Evolutionary conservation across 2,113 vertebrate species (phyloP).

Genomic region (Hippoglossus stenolepis): DNA sequence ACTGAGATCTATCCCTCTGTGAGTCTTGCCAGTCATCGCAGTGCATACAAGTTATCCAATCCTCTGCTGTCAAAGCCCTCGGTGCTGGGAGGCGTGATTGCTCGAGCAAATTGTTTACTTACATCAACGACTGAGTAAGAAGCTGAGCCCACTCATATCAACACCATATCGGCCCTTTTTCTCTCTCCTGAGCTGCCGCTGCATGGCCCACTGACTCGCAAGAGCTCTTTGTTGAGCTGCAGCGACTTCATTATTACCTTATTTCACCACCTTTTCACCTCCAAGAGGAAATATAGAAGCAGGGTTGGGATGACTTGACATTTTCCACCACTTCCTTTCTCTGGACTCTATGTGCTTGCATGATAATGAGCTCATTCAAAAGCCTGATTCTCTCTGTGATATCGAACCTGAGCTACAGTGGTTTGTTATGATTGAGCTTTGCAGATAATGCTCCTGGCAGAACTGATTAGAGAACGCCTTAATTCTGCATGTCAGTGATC

Average conservation of each 20-base stretch:
- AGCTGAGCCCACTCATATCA: constrained; percentile 67
- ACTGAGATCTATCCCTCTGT: neutral
- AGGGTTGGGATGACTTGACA: constrained; percentile 1
- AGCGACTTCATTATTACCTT: constrained; percentile 14
- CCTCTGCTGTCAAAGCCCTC: constrained; percentile 54
- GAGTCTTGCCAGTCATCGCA: constrained; percentile 32
- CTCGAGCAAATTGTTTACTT: constrained; percentile 68
- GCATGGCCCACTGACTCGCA: constrained; percentile 10
- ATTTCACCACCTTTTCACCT: constrained; percentile 18
- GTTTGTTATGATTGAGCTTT: constrained; percentile 13
- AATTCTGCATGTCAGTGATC: constrained; percentile 40
- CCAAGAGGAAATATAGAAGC: constrained; percentile 2
- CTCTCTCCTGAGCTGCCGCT: constrained; percentile 30
- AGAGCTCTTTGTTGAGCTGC: constrained; percentile 18
- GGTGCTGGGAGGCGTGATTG: constrained; percentile 54
- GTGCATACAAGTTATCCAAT: constrained; percentile 35
- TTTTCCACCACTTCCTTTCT: neutral
- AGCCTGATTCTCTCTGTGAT: constrained; percentile 11
- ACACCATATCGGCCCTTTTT: constrained; percentile 24
- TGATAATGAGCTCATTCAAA: constrained; percentile 33
- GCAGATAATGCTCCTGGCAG: constrained; percentile 29
- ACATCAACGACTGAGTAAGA: constrained; percentile 65
- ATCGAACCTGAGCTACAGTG: constrained; percentile 2
- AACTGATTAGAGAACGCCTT: constrained; percentile 28
- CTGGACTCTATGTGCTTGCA: neutral